Conservation (phyloP, 2,888 invertebrate genomes). For the Amiota minor region DNA sequence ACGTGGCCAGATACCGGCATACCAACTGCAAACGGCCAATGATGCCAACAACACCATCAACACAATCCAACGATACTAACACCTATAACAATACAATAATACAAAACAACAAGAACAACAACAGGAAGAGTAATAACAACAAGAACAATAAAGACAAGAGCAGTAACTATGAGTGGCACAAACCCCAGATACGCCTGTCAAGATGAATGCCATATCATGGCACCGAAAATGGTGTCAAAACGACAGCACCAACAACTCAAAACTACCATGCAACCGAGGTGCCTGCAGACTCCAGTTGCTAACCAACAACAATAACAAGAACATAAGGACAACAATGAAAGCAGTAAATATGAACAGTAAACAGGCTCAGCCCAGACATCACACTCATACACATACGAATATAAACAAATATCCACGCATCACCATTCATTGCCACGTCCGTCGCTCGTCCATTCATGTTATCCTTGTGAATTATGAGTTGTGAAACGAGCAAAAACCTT, state of each 20-base stretch:
- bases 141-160: background rate
- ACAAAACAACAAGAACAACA: background rate
- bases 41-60: background rate
- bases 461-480: slow-evolving; percentile 62
- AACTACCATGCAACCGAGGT: background rate
- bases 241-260: slow-evolving; percentile 51
- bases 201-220: slow-evolving; percentile 70
- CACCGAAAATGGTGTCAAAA: slow-evolving; percentile 66
- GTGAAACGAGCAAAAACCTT: slow-evolving; percentile 41
- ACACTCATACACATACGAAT: background rate
- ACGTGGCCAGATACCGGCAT: slow-evolving; percentile 20
- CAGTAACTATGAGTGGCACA: slow-evolving; percentile 42
- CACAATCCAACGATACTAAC: background rate
- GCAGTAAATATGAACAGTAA: slow-evolving; percentile 24
- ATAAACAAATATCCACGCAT: too few species aligned
- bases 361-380: slow-evolving; percentile 14
- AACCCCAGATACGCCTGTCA: slow-evolving; percentile 67
- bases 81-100: background rate
- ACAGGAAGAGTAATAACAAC: background rate
- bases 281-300: background rate
- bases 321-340: slow-evolving; percentile 50
- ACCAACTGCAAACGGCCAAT: slow-evolving; percentile 20
- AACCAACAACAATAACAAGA: slow-evolving; percentile 38
- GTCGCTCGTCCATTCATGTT: slow-evolving; percentile 41
- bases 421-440: background rate